phyloP scores from a whole-genome alignment of 2,888 invertebrate genomes.

The Standfussiana lucernea region DNA sequence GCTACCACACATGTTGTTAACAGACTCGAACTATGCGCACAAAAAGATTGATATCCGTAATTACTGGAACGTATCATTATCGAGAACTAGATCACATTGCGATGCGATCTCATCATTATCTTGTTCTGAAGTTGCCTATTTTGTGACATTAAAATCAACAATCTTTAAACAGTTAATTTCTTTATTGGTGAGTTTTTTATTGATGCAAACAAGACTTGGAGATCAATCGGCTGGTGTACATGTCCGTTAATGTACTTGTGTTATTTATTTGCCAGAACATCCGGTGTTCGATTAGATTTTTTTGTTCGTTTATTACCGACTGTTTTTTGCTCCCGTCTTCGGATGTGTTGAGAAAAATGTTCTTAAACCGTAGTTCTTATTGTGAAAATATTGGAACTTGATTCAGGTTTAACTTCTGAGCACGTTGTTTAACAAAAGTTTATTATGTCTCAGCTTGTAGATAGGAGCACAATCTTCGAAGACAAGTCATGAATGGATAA shows the following conservation, averaged over 20 bases:
- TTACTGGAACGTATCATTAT: conserved; percentile 68
- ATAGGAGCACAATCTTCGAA: neutral
- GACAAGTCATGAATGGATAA: neutral
- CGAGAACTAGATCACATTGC: conserved; percentile 61
- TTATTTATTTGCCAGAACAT: conserved; percentile 69
- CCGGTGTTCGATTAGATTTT: conserved; percentile 68
- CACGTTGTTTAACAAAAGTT: too few species aligned
- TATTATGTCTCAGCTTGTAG: neutral
- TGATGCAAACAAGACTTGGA: conserved; percentile 60
- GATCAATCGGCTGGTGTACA: conserved; percentile 63
- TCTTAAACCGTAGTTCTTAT: neutral
- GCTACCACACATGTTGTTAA: conserved; percentile 61
- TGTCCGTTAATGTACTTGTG: conserved; percentile 63
- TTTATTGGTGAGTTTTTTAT: conserved; percentile 63
- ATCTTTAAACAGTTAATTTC: conserved; percentile 64
- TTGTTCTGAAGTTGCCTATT: conserved; percentile 60
- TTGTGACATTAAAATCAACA: conserved; percentile 71
- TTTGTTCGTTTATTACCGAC: conserved; percentile 68
- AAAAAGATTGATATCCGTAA: conserved; percentile 65
- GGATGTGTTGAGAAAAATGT: conserved; percentile 23
- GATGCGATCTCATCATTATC: conserved; percentile 64
- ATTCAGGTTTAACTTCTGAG: neutral
- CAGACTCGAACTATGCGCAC: conserved; percentile 48
- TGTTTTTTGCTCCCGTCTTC: conserved; percentile 55
- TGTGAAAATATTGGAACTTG: neutral